Conservation (phyloP, 2,113 vertebrate species). For the Choloepus hoffmanni region DNA sequence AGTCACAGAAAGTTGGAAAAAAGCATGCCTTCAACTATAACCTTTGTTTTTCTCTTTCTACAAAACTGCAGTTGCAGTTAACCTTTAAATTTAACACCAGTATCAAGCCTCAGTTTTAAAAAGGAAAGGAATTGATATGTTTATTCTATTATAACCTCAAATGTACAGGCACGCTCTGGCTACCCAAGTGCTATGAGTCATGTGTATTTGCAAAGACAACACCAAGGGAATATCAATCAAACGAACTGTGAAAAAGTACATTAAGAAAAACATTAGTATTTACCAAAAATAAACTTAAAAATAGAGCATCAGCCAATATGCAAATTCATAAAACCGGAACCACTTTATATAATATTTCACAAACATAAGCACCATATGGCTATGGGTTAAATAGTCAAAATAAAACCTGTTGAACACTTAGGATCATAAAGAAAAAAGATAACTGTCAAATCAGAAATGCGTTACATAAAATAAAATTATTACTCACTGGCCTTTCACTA, state of each 20-base stretch:
- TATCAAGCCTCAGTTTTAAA: constrained; percentile 53
- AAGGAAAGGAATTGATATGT: constrained; percentile 61
- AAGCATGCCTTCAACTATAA: neutral
- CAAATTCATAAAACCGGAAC: neutral
- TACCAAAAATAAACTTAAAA: neutral
- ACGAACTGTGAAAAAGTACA: neutral
- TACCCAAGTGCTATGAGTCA: constrained; percentile 59
- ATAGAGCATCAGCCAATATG: neutral
- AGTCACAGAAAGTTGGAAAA: neutral
- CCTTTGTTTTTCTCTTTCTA: constrained; percentile 13
- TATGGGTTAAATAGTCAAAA: constrained; percentile 17
- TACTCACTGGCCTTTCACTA: neutral
- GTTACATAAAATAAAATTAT: neutral
- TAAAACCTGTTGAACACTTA: neutral
- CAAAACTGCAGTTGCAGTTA: neutral
- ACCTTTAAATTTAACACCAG: neutral
- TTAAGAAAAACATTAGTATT: constrained; percentile 36
- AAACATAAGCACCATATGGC: neutral
- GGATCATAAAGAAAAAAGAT: constrained; percentile 18
- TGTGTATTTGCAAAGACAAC: constrained; percentile 76
- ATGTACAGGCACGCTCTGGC: neutral
- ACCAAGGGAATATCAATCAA: constrained; percentile 57
- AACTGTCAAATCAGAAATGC: neutral
- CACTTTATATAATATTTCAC: neutral
- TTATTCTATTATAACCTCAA: constrained; percentile 45